Percentiles rank a stretch among this genome's conserved stretches.
Conservation (phyloP, 1,140 invertebrate species). For the Drosophila arizonae region DNA sequence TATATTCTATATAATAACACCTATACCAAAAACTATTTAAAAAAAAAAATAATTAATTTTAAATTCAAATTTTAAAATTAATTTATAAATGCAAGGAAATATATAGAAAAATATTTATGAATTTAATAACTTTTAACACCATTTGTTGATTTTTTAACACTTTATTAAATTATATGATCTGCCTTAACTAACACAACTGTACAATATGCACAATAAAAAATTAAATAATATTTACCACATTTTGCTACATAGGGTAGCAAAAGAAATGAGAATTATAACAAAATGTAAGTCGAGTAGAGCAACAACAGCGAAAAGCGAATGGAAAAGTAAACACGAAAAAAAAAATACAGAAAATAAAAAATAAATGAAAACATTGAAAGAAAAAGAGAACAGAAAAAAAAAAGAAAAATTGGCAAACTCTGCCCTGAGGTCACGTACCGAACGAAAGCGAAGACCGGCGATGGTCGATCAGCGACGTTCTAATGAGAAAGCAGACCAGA, state of each 20-base stretch:
- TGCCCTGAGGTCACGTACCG: slow-evolving; percentile 56
- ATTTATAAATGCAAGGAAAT: too few relatives aligned
- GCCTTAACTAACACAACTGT: too few relatives aligned
- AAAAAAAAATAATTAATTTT: too few relatives aligned
- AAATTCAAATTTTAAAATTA: too few relatives aligned
- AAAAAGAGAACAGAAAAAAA: slow-evolving; percentile 6
- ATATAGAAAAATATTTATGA: too few relatives aligned
- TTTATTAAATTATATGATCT: too few relatives aligned
- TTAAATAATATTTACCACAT: not conserved
- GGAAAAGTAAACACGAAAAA: slow-evolving; percentile 14
- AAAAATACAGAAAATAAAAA: slow-evolving; percentile 15
- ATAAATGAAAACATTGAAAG: not conserved
- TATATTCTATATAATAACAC: too few relatives aligned
- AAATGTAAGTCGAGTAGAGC: slow-evolving; percentile 1
- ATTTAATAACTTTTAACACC: too few relatives aligned
- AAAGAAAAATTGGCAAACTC: slow-evolving; percentile 40
- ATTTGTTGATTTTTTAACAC: too few relatives aligned
- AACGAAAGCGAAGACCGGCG: slow-evolving; percentile 62
- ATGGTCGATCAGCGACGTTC: slow-evolving; percentile 35
- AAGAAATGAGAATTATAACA: not conserved
- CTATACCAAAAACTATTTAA: too few relatives aligned
- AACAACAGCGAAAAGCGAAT: slow-evolving; percentile 19
- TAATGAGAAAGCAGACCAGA: slow-evolving; percentile 73
- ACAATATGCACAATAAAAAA: too few relatives aligned
- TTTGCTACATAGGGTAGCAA: not conserved